These are phyloP conservation scores for Ptilonorhynchus violaceus DNA, from an alignment of 2,113 vertebrate species.

Conservation along the genomic window DNA sequence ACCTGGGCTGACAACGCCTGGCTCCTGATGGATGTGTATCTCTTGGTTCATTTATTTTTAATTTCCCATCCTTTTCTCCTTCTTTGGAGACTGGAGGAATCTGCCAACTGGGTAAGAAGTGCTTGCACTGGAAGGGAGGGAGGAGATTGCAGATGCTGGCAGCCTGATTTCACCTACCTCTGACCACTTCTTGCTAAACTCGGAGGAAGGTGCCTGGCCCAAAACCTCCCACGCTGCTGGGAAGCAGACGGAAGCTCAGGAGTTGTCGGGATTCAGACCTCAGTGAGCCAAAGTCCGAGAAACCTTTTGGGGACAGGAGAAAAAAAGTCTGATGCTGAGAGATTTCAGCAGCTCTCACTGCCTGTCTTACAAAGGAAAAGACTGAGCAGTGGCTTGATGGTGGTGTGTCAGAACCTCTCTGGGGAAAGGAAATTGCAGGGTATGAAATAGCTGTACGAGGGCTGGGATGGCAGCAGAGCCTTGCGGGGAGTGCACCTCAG, in stretches of 20 bases:
- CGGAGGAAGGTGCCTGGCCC: background rate
- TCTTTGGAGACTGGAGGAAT: slow-evolving; percentile 21
- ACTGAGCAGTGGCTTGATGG: background rate
- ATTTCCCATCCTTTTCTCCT: slow-evolving; percentile 57
- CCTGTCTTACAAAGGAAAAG: background rate
- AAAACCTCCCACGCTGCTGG: background rate
- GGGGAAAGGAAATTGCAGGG: background rate
- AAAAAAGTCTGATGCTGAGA: background rate
- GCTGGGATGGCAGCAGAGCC: background rate
- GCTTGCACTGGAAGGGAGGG: background rate
- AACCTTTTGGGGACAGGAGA: background rate
- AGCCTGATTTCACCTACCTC: background rate
- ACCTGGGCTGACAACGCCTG: slow-evolving; percentile 43
- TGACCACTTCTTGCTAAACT: slow-evolving; percentile 32
- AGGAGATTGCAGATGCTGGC: background rate
- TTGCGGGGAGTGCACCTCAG: background rate
- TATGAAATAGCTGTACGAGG: background rate
- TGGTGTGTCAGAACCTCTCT: background rate
- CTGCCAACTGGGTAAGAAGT: slow-evolving; percentile 39
- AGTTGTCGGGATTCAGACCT: background rate
- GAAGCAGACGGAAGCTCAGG: background rate
- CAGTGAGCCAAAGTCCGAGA: background rate
- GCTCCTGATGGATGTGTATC: slow-evolving; percentile 57
- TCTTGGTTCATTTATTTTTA: slow-evolving; percentile 65
- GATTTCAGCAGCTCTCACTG: background rate